Evolutionary conservation across 2,797 vertebrate genomes (phyloP).

Genomic region (Streptopelia turtur): DNA sequence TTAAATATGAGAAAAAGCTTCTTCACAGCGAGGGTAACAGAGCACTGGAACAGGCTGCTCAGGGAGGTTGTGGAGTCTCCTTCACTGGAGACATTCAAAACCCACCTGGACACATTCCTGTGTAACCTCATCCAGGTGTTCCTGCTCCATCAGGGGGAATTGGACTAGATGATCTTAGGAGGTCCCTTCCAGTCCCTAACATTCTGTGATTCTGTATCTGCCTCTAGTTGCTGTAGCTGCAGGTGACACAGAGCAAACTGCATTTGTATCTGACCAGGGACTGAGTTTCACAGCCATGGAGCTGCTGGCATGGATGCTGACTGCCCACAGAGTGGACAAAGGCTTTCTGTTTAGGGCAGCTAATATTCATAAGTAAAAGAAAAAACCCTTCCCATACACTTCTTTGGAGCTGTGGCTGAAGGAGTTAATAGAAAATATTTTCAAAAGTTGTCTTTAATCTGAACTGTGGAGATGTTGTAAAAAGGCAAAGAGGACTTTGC

Average conservation of each 20-base stretch:
- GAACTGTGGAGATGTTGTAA: not conserved
- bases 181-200: no score
- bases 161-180: no score
- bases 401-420: not conserved
- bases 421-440: not conserved
- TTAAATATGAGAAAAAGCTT: no score
- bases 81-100: no score
- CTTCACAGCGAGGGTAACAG: no score
- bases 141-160: no score
- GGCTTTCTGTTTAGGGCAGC: not conserved
- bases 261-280: accelerated
- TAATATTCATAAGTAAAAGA: not conserved
- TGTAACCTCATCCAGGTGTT: no score
- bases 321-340: not conserved
- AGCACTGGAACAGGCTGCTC: no score
- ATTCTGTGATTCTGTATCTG: not conserved
- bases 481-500: not conserved
- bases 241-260: not conserved
- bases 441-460: not conserved
- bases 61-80: no score
- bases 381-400: not conserved
- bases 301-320: not conserved
- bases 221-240: not conserved
- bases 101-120: no score
- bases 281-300: not conserved